A percentile compares a stretch with the other conserved stretches of the same genome.
Conservation (phyloP, 2,888 invertebrate species). For the Hyles lineata region DNA sequence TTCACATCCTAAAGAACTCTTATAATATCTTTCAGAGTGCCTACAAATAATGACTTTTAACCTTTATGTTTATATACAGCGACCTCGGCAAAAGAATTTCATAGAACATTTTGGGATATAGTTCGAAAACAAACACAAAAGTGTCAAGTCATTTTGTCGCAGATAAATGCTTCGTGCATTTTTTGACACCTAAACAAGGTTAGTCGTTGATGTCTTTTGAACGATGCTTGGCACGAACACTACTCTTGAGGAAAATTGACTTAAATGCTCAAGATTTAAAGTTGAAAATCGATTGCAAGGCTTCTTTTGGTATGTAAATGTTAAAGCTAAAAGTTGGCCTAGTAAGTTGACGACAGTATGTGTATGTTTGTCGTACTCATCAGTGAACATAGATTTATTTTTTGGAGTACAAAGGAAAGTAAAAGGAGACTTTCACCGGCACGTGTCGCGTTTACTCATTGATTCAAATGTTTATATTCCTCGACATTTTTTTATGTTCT, state of each 20-base stretch:
- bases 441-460: not conserved
- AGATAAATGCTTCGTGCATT: not conserved
- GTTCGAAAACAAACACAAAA: constrained; percentile 4
- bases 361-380: constrained; percentile 25
- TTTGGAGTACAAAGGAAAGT: constrained; percentile 27
- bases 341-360: constrained; percentile 32
- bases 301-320: not conserved
- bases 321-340: constrained; percentile 31
- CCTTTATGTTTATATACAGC: not conserved
- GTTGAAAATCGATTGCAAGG: not conserved
- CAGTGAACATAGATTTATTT: constrained; percentile 10
- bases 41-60: too few species aligned
- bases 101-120: not conserved
- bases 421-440: constrained; percentile 25
- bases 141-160: not conserved
- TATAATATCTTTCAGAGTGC: too few species aligned
- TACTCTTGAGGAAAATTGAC: not conserved
- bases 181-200: constrained; percentile 41
- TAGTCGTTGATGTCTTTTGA: constrained; percentile 50
- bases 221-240: constrained; percentile 27
- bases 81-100: not conserved
- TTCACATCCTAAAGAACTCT: too few species aligned
- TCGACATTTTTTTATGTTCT: too few species aligned
- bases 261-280: not conserved
- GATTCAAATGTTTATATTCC: not conserved